A percentile compares a stretch with the other conserved stretches of the same genome.
These are phyloP conservation scores for Neoarius graeffei DNA, from an alignment of 2,113 vertebrate species.

Conservation along the genomic window DNA sequence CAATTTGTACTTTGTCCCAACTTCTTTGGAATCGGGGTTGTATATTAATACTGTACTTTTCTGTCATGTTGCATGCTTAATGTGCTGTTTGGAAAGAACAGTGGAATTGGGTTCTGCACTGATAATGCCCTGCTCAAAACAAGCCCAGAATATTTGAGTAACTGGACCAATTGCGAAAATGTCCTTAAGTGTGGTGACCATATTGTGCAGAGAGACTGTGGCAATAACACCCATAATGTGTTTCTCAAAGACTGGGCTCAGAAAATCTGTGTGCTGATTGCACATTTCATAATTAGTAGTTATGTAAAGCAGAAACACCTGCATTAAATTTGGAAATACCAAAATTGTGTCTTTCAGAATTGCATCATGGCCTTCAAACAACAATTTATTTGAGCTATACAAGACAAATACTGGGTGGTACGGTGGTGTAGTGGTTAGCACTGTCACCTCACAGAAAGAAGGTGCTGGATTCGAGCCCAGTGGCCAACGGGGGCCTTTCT, in stretches of 20 bases:
- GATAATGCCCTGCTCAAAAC: not conserved
- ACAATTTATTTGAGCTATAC: not conserved
- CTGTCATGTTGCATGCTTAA: too few relatives aligned
- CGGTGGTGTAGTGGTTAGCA: too few relatives aligned
- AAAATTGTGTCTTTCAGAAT: not conserved
- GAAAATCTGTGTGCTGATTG: not conserved
- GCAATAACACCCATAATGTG: constrained; percentile 3
- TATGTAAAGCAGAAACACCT: constrained; percentile 5
- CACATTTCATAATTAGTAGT: not conserved
- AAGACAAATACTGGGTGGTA: not conserved
- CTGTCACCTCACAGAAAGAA: too few relatives aligned
- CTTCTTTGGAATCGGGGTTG: too few relatives aligned
- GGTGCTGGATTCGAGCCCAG: too few relatives aligned
- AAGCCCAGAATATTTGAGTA: not conserved
- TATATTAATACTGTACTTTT: too few relatives aligned
- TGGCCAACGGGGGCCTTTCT: too few relatives aligned
- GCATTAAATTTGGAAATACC: not conserved
- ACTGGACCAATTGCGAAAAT: not conserved
- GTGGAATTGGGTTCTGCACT: not conserved
- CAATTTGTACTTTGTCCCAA: too few relatives aligned
- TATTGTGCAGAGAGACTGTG: not conserved
- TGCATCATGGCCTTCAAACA: not conserved
- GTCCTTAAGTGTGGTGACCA: not conserved
- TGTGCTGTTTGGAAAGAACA: not conserved
- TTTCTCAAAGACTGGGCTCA: not conserved